Evolutionary conservation across 1,140 invertebrate genomes (phyloP).

Genomic region (Drosophila watanabei): DNA sequence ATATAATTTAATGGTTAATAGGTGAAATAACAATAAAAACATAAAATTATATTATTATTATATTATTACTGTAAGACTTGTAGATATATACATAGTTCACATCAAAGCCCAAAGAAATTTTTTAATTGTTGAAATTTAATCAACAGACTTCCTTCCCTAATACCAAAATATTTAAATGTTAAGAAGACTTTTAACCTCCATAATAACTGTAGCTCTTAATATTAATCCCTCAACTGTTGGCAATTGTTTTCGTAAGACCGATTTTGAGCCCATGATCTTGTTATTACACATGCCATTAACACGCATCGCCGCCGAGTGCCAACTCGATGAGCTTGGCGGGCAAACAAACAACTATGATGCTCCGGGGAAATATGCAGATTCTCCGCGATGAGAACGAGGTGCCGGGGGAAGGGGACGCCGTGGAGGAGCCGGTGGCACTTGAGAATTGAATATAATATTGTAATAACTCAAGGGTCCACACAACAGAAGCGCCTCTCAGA

Average conservation of each 20-base stretch:
- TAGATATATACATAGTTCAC: too few relatives aligned
- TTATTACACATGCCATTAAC: slow-evolving; percentile 71
- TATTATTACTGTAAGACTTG: too few relatives aligned
- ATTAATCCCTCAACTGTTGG: slow-evolving; percentile 10
- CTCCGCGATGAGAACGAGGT: slow-evolving; percentile 31
- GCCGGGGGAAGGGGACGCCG: slow-evolving; percentile 6
- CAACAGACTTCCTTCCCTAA: neutral
- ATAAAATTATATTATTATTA: too few relatives aligned
- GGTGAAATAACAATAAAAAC: too few relatives aligned
- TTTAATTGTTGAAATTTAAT: too few relatives aligned
- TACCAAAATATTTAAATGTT: neutral
- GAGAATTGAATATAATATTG: slow-evolving; percentile 80
- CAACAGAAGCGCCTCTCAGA: slow-evolving; percentile 84
- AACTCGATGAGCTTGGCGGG: slow-evolving; percentile 66
- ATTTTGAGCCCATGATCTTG: slow-evolving; percentile 66
- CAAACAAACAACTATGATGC: slow-evolving; percentile 71
- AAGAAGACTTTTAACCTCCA: slow-evolving; percentile 1
- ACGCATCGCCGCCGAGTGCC: slow-evolving; percentile 62
- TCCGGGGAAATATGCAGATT: slow-evolving; percentile 70
- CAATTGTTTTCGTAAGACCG: slow-evolving; percentile 33
- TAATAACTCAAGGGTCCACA: slow-evolving; percentile 81
- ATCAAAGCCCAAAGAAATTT: too few relatives aligned
- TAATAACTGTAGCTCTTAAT: neutral
- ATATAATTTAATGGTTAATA: too few relatives aligned
- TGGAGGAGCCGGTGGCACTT: slow-evolving; percentile 72